Percentiles rank a stretch among this genome's conserved stretches.
Evolutionary conservation across 2,888 invertebrate genomes (phyloP).

Genomic region (Xestia ashworthii): DNA sequence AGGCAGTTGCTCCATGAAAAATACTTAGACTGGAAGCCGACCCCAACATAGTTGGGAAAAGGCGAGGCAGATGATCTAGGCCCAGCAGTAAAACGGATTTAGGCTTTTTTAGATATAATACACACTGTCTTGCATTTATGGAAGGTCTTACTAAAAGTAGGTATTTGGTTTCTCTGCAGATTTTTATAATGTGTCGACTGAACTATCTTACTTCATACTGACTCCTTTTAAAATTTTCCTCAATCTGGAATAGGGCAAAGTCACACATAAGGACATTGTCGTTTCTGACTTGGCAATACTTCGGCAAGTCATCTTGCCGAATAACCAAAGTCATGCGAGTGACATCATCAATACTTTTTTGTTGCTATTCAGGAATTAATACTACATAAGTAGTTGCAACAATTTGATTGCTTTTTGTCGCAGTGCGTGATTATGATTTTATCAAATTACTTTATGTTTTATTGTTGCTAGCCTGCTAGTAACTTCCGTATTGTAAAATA

Average conservation of each 20-base stretch:
- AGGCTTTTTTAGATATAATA: no score
- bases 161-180: no score
- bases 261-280: background rate
- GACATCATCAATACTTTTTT: conserved; percentile 24
- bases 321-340: background rate
- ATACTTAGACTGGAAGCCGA: no score
- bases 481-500: conserved; percentile 24
- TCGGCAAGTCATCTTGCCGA: no score
- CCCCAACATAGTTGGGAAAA: no score
- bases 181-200: background rate
- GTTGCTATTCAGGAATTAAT: conserved; percentile 13
- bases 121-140: no score
- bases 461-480: background rate
- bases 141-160: no score
- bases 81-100: no score
- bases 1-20: no score
- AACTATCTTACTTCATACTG: background rate
- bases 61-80: no score
- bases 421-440: background rate
- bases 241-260: background rate
- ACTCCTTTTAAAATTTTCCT: background rate
- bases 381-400: background rate
- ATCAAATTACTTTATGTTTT: conserved; percentile 3
- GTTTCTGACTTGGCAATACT: background rate
- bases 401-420: conserved; percentile 25